Evolutionary conservation across 2,113 vertebrate species (phyloP), one percentile per base, ranked within the genome.

Genomic region (Pachycephala philippinensis): DNA sequence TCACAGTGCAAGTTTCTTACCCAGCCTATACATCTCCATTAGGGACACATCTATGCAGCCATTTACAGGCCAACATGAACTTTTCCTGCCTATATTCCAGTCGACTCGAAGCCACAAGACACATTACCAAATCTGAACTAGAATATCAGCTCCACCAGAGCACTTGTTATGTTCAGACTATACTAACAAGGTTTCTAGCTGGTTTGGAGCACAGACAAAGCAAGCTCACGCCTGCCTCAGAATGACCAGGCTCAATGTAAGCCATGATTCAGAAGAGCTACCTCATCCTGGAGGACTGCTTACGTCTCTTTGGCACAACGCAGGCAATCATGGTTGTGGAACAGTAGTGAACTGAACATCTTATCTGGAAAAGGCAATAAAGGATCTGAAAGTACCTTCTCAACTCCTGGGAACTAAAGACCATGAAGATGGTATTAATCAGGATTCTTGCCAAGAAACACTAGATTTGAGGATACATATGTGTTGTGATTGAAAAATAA

Each of bases 211-310:
- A 59, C 26, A 35, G 23, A 20, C 2, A 13, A 56, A 74, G 57
- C 0, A 0, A 70, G 9, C 2, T 63, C 20, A 12, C 28, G 4
- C 47, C 18, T 79, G 20, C 18, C 24, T 53, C 8, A 59, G 16
- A 68, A 74, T 23, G 30, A 68, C 7, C 20, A 30, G 17, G 15
- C 2, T 50, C 13, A 80, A 2, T 11, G 10, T 57, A 64, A 86
- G 2, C 11, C 4, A 42, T 31, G 22, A 42, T 35, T 66, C n/a
- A 44, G 39, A 35, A 92, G 71, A 69, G 6, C 4, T 37, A 13
- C 16, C 2, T 80, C 18, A 5, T 54, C 9, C 19, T 84, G 53
- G 14, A 71, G 30, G 65, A 42, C 56, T 45, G 22, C 26, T 49
- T 35, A 23, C 16, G 13, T 6, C 19, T 68, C 11, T 45, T 47